Base-by-base conservation (phyloP, 2,888 invertebrate species). In the Clitarchus hookeri region DNA sequence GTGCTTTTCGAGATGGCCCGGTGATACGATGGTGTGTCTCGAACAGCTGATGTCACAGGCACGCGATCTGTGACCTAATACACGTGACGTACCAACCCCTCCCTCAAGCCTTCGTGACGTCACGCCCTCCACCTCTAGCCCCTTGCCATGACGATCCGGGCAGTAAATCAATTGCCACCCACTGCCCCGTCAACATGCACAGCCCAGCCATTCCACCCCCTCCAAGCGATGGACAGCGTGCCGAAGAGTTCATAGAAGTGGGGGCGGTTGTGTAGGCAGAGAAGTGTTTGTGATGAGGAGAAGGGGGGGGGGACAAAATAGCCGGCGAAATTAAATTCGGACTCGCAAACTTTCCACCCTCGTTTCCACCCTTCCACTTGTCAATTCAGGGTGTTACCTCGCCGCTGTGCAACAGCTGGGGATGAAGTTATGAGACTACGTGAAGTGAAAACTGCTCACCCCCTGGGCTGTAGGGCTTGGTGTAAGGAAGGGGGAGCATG, bases 371-470 rank as follows among this genome's bases (percentile, higher is more conserved):
- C n/a, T 65, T 8, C 65, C 65, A 65, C 65, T 65, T 65, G 65
- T 65, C 65, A 65, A 65, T 65, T 65, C 65, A 65, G 65, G n/a
- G 65, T 65, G 65, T n/a, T 65, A 23, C 65, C 65, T 65, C 65
- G 65, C 23, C 65, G n/a, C 23, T 19, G 65, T 8, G 8, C 65
- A n/a, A 19, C 65, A 65, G 65, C 65, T 65, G 65, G 65, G 65
- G 65, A 65, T 65, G 65, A 65, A 65, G 65, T 65, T 65, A 65
- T 65, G 65, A 65, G 65, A 65, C 65, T 65, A 65, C 65, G 65
- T 65, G 65, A n/a, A 65, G 65, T n/a, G 65, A 65, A 65, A 65
- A 65, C 65, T 65, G 65, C 65, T 65, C n/a, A 65, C n/a, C 65
- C n/a, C 8, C n/a, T 65, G 23, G 23, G 65, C 65, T 6, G 65